A percentile compares a stretch with the other conserved stretches of the same genome.
phyloP scores from a whole-genome alignment of 2,113 vertebrate genomes.

The Python bivittatus region DNA sequence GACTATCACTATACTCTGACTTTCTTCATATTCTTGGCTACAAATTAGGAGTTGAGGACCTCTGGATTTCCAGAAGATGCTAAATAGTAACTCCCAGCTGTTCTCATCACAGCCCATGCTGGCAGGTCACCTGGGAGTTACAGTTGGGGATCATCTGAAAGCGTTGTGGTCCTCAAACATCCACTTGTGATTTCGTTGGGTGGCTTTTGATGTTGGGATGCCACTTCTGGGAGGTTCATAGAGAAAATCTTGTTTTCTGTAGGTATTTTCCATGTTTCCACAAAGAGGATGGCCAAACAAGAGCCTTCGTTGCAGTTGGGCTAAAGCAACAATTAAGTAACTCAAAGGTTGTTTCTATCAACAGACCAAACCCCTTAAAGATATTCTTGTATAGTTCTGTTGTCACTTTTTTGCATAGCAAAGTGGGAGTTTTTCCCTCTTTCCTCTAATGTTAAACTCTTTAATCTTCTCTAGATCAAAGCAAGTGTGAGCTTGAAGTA shows the following conservation, averaged over 20 bases:
- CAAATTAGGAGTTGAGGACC: background rate
- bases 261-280: background rate
- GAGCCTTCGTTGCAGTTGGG: background rate
- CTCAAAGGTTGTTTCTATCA: background rate
- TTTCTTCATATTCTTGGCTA: background rate
- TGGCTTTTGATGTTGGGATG: background rate
- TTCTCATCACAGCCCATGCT: background rate
- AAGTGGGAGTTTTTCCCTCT: constrained; percentile 18
- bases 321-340: background rate
- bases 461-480: constrained; percentile 41
- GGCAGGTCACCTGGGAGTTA: background rate
- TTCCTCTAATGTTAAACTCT: constrained; percentile 13
- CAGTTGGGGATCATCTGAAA: background rate
- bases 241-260: background rate
- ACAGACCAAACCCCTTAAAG: background rate
- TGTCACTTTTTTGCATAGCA: background rate
- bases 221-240: background rate
- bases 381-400: background rate
- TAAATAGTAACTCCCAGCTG: background rate
- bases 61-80: background rate
- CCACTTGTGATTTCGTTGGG: background rate
- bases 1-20: background rate
- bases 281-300: background rate
- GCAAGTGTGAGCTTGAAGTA: constrained; percentile 14
- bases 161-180: background rate